Conservation (phyloP, 2,888 invertebrate species). For the Hydrotaea diabolus region DNA sequence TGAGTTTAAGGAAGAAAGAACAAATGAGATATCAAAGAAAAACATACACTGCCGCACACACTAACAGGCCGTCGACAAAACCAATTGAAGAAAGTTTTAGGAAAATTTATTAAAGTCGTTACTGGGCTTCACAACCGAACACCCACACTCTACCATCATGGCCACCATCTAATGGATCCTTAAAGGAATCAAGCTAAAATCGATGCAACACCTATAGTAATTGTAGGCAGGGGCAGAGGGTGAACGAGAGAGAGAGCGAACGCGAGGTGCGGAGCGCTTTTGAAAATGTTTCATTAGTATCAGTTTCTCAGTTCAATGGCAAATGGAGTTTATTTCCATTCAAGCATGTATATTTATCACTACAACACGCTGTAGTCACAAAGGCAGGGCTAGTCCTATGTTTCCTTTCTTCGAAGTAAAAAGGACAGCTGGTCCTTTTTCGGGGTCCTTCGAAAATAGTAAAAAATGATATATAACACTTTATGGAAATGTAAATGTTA, state of each 20-base stretch:
- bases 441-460: no score
- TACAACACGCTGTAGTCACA: no score
- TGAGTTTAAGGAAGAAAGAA: not conserved
- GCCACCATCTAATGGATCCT: no score
- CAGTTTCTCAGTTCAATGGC: not conserved
- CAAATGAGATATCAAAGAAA: not conserved
- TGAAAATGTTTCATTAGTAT: not conserved
- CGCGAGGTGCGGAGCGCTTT: not conserved
- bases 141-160: not conserved
- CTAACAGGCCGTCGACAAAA: not conserved
- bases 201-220: no score
- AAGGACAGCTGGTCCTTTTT: no score
- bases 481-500: no score
- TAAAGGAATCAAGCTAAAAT: no score
- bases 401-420: no score
- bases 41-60: not conserved
- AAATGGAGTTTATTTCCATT: not conserved
- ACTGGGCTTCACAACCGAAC: not conserved
- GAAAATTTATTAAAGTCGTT: slow-evolving; percentile 8
- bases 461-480: no score
- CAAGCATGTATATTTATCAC: no score
- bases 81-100: not conserved
- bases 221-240: no score
- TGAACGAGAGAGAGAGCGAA: not conserved
- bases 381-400: no score